Evolutionary conservation across 30 jellyfish, hydroid and myxozoan genomes (phyloP).

Genomic region (Nemopilema nomurai): DNA sequence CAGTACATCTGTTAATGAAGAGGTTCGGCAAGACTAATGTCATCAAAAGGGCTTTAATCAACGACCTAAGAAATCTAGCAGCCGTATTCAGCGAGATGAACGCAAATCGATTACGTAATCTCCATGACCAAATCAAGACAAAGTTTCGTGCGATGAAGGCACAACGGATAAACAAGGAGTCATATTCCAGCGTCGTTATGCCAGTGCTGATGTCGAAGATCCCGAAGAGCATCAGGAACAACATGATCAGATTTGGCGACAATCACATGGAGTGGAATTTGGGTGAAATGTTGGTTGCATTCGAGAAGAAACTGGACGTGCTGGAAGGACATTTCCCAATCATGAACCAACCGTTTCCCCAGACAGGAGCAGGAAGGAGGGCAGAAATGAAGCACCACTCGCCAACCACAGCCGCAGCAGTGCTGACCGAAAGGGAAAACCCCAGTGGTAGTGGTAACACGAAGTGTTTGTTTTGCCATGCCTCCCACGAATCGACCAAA

Average conservation of each 20-base stretch:
- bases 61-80: neutral
- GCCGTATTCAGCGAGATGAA: slow-evolving; percentile 34
- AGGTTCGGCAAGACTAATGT: slow-evolving; percentile 1
- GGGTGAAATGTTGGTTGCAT: slow-evolving; percentile 6
- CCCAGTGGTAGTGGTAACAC: neutral
- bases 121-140: slow-evolving; percentile 40
- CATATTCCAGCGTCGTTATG: slow-evolving; percentile 33
- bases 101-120: neutral
- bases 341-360: slow-evolving; percentile 6
- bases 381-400: neutral
- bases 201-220: slow-evolving; percentile 35
- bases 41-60: slow-evolving; percentile 3
- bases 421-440: slow-evolving; percentile 7
- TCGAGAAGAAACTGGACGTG: slow-evolving; percentile 15
- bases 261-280: slow-evolving; percentile 17
- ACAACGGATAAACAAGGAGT: neutral
- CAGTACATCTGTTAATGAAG: slow-evolving; percentile 12
- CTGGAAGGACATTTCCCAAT: slow-evolving; percentile 18
- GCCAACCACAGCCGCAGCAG: neutral
- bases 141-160: slow-evolving; percentile 46
- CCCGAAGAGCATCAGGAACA: slow-evolving; percentile 1
- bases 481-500: neutral
- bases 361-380: slow-evolving; percentile 2
- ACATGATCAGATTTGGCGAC: slow-evolving; percentile 33
- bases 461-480: slow-evolving; percentile 9